Conservation (phyloP, 1,140 invertebrate species). For the Tetraneura akinire region DNA sequence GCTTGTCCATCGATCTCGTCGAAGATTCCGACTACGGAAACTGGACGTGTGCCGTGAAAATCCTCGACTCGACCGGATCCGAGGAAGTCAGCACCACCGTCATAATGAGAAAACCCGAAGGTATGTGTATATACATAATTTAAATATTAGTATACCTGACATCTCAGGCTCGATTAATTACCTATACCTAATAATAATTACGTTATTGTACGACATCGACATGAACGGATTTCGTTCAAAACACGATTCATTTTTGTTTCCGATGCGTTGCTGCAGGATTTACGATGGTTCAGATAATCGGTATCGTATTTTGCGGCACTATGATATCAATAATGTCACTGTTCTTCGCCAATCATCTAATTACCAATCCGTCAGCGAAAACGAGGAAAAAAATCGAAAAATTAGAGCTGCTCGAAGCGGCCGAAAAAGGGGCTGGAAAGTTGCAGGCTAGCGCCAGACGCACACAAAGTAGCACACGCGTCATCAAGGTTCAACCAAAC, state of each 20-base stretch:
- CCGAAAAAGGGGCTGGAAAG: not conserved
- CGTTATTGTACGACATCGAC: too few relatives aligned
- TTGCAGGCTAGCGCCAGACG: not conserved
- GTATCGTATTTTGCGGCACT: conserved; percentile 40
- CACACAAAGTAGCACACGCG: not conserved
- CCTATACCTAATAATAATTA: too few relatives aligned
- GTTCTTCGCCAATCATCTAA: conserved; percentile 41
- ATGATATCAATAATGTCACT: conserved; percentile 34
- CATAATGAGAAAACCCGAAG: conserved; percentile 30
- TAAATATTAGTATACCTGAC: too few relatives aligned
- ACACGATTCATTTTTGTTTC: too few relatives aligned
- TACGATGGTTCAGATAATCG: conserved; percentile 44
- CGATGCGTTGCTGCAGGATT: not conserved
- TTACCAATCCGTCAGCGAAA: conserved; percentile 30
- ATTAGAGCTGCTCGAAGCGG: conserved; percentile 38
- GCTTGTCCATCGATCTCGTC: conserved; percentile 2
- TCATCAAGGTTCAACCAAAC: not conserved
- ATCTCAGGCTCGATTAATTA: too few relatives aligned
- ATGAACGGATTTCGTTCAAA: too few relatives aligned
- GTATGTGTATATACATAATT: not conserved
- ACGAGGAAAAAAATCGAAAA: conserved; percentile 48
- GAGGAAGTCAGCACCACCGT: conserved; percentile 35
- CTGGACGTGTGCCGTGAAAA: conserved; percentile 44
- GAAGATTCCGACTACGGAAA: conserved; percentile 38
- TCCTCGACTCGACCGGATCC: conserved; percentile 1